A percentile compares a stretch with the other conserved stretches of the same genome.
These are phyloP conservation scores for Alosa alosa DNA, from an alignment of 2,113 vertebrate species.

Conservation along the genomic window DNA sequence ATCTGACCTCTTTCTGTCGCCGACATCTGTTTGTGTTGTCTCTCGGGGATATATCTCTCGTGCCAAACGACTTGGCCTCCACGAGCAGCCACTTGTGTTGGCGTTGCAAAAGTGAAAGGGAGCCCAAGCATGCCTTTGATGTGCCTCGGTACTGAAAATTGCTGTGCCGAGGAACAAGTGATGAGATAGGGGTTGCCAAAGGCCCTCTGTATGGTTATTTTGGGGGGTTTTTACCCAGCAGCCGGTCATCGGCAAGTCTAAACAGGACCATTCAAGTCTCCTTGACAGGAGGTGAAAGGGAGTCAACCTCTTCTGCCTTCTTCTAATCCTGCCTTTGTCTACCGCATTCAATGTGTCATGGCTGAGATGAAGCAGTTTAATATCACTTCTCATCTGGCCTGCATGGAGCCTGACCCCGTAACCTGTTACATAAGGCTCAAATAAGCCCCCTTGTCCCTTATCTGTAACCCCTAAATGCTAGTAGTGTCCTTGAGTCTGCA, in stretches of 20 bases:
- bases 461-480: background rate
- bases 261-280: background rate
- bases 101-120: conserved; percentile 45
- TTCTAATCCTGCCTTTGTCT: background rate
- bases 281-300: conserved; percentile 41
- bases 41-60: background rate
- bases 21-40: conserved; percentile 38
- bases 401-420: background rate
- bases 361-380: background rate
- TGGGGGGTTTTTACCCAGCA: background rate
- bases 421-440: background rate
- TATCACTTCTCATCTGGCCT: background rate
- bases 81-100: conserved; percentile 37
- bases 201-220: background rate
- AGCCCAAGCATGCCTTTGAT: conserved; percentile 49
- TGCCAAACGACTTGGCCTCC: conserved; percentile 24
- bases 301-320: conserved; percentile 8
- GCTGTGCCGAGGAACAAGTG: background rate
- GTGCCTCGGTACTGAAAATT: background rate
- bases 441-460: background rate
- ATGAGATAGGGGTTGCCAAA: background rate
- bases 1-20: background rate
- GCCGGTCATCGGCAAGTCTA: background rate
- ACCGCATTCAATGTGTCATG: background rate
- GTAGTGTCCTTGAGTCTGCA: background rate